Evolutionary conservation across 2,888 invertebrate genomes (phyloP).

Genomic region (Lasioglossum villosulum): DNA sequence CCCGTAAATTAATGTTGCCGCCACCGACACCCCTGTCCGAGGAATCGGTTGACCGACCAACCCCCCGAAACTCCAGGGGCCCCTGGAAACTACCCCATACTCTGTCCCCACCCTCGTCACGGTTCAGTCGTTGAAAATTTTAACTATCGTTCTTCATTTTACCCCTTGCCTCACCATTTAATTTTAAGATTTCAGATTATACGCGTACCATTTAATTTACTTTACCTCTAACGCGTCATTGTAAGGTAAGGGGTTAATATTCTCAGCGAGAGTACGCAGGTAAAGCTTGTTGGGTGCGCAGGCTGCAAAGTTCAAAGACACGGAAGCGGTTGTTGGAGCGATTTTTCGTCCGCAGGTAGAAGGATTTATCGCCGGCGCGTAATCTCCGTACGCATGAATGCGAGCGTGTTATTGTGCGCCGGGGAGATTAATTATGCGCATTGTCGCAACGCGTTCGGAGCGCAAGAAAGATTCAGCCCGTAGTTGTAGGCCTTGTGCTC

Average conservation of each 20-base stretch:
- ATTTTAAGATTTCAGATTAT: not conserved
- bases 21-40: not conserved
- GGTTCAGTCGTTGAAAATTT: not conserved
- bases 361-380: not conserved
- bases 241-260: not conserved
- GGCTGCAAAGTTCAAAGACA: not conserved
- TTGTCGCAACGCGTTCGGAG: slow-evolving; percentile 13
- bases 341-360: not conserved
- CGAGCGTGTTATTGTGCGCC: slow-evolving; percentile 12
- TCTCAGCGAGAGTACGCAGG: not conserved
- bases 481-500: slow-evolving; percentile 12
- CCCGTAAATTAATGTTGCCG: slow-evolving; percentile 55
- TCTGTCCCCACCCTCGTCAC: not conserved
- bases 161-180: not conserved
- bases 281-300: not conserved
- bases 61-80: not conserved
- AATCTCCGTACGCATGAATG: slow-evolving; percentile 10
- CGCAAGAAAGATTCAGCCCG: slow-evolving; percentile 11
- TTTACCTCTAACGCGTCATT: not conserved
- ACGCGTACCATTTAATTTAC: not conserved
- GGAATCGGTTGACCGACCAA: not conserved
- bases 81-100: not conserved
- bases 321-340: not conserved
- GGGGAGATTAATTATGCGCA: slow-evolving; percentile 46
- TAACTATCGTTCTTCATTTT: not conserved